Evolutionary conservation across 1,140 invertebrate genomes (phyloP).

Genomic region (Trichogramma pretiosum): DNA sequence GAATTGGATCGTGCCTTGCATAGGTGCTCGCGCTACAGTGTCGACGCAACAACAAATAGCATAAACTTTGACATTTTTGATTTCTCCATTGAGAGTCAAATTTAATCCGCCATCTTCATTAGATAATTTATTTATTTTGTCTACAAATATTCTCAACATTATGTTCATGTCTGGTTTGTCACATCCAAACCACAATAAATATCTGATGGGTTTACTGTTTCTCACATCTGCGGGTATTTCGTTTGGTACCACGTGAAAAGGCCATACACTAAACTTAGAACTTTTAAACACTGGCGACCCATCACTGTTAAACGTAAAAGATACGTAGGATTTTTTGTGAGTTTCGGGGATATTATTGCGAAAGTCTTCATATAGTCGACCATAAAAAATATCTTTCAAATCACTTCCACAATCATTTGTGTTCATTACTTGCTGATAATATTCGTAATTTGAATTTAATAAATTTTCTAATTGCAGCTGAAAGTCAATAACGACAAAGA

Average conservation of each 20-base stretch:
- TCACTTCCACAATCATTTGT: background rate
- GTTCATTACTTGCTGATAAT: constrained; percentile 11
- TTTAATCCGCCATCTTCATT: background rate
- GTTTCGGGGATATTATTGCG: constrained; percentile 1
- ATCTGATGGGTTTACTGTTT: constrained; percentile 1
- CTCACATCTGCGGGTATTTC: constrained; percentile 16
- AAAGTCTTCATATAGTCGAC: constrained; percentile 10
- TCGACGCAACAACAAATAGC: constrained; percentile 12
- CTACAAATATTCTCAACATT: constrained; percentile 10
- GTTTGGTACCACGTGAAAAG: constrained; percentile 17
- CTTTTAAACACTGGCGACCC: constrained; percentile 14
- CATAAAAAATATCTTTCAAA: constrained; percentile 16
- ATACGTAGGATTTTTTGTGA: constrained; percentile 13
- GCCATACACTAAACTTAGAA: constrained; percentile 17
- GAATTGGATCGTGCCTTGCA: no score
- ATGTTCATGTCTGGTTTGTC: constrained; percentile 13
- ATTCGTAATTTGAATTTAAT: constrained; percentile 9
- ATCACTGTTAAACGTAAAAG: constrained; percentile 16
- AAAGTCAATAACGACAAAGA: constrained; percentile 17
- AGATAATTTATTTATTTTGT: constrained; percentile 7
- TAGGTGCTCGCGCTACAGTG: no score
- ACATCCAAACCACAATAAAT: constrained; percentile 13
- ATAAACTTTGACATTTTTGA: constrained; percentile 6
- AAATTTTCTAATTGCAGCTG: constrained; percentile 6
- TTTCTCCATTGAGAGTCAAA: constrained; percentile 2